Conservation (phyloP, 1,140 invertebrate species). For the Cydia splendana region DNA sequence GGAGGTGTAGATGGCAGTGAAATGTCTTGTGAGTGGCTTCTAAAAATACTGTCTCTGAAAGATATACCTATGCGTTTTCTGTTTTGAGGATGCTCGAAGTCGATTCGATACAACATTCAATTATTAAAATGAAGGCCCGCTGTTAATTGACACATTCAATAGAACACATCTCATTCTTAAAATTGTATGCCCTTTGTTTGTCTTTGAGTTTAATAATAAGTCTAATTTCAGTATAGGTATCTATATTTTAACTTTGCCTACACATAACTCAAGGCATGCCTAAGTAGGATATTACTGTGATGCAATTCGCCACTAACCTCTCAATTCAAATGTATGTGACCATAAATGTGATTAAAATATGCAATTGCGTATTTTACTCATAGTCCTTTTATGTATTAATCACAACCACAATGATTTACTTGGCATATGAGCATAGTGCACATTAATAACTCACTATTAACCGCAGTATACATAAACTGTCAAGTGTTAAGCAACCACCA, state of each 20-base stretch:
- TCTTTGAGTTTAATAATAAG: not conserved
- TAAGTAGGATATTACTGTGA: not conserved
- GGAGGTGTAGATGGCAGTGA: slow-evolving; percentile 33
- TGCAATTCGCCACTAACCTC: not conserved
- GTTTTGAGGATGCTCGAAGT: too few species aligned
- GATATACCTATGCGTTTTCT: too few species aligned
- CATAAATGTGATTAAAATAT: not conserved
- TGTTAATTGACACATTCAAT: too few species aligned
- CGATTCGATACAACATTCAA: too few species aligned
- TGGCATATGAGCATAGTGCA: slow-evolving; percentile 20
- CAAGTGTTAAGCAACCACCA: not conserved
- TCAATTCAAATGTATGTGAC: not conserved
- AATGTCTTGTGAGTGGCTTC: not conserved
- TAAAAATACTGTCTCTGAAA: too few species aligned
- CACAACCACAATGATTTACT: not conserved
- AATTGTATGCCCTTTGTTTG: too few species aligned
- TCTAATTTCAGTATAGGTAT: not conserved
- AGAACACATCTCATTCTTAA: too few species aligned
- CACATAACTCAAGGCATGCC: not conserved
- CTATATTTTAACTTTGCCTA: not conserved
- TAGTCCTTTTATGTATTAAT: not conserved
- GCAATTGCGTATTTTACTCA: not conserved
- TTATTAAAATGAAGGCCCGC: too few species aligned
- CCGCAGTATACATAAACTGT: not conserved
- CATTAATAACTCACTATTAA: slow-evolving; percentile 11